Conservation (phyloP, 2,797 vertebrate genomes). For the Channa striata region DNA sequence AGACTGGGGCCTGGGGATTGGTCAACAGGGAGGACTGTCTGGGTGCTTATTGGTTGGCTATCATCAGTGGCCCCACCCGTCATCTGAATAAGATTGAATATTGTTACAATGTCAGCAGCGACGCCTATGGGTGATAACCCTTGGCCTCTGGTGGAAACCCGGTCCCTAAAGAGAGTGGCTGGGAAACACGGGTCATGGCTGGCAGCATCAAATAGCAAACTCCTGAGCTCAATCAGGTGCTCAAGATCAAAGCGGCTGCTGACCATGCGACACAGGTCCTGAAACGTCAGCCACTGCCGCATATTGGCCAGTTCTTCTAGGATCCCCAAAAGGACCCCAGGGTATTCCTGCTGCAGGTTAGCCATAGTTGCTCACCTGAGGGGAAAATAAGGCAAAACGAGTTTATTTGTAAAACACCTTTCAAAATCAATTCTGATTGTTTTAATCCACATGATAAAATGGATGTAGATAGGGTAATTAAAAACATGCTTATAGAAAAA, state of each 20-base stretch:
- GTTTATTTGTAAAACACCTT: not conserved
- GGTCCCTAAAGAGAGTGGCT: constrained; percentile 94
- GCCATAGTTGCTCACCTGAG: constrained; percentile 73
- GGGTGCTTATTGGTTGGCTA: constrained; percentile 82
- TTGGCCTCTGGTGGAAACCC: constrained; percentile 89
- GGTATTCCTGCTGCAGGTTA: constrained; percentile 87
- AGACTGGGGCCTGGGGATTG: constrained; percentile 87
- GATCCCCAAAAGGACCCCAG: constrained; percentile 91
- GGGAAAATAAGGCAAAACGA: not conserved
- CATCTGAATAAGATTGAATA: constrained; percentile 98
- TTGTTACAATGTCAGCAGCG: constrained; percentile 96
- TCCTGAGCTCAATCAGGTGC: constrained; percentile 91
- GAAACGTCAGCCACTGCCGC: constrained; percentile 90
- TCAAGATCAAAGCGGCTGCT: constrained; percentile 93
- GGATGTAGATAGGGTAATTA: too few species aligned
- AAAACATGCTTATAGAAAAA: too few species aligned
- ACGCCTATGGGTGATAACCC: constrained; percentile 95
- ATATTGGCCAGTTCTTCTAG: constrained; percentile 94
- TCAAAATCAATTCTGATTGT: constrained; percentile 1
- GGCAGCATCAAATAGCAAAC: constrained; percentile 93
- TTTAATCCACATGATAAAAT: not conserved
- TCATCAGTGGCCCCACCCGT: constrained; percentile 88
- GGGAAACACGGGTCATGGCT: constrained; percentile 96
- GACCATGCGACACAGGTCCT: constrained; percentile 95
- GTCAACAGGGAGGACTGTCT: constrained; percentile 85